Evolutionary conservation across 2,113 vertebrate genomes (phyloP).

Genomic region (Zingel zingel): DNA sequence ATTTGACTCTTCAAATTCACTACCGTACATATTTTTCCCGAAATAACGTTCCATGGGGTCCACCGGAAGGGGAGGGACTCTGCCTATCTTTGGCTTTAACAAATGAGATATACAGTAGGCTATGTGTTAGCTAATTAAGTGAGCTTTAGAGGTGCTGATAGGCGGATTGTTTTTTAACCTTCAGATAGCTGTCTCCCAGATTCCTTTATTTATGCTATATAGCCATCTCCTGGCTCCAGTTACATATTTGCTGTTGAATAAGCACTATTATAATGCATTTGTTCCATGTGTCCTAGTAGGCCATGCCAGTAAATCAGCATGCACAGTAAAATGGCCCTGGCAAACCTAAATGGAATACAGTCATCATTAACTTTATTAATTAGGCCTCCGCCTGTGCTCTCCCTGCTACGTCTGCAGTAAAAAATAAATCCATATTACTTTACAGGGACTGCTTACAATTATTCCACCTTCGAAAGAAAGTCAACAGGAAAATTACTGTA

Average conservation of each 20-base stretch:
- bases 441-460: not conserved
- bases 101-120: not conserved
- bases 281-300: not conserved
- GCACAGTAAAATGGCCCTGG: not conserved
- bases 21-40: no score
- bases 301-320: not conserved
- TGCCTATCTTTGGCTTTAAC: not conserved
- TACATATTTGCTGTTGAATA: constrained; percentile 3
- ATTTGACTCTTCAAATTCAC: no score
- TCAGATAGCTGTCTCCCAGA: not conserved
- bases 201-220: not conserved
- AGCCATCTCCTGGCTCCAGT: not conserved
- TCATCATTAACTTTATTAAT: constrained; percentile 2
- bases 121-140: not conserved
- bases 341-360: not conserved
- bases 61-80: no score
- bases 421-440: not conserved
- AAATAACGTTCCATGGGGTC: no score
- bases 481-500: not conserved
- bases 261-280: not conserved
- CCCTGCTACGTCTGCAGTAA: not conserved
- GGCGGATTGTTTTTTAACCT: not conserved
- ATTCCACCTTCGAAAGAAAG: not conserved
- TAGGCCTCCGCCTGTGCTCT: not conserved
- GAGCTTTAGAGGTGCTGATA: not conserved